Evolutionary conservation across 2,797 vertebrate genomes (phyloP), one percentile per base, ranked within the genome.

Genomic region (Protonibea diacanthus): DNA sequence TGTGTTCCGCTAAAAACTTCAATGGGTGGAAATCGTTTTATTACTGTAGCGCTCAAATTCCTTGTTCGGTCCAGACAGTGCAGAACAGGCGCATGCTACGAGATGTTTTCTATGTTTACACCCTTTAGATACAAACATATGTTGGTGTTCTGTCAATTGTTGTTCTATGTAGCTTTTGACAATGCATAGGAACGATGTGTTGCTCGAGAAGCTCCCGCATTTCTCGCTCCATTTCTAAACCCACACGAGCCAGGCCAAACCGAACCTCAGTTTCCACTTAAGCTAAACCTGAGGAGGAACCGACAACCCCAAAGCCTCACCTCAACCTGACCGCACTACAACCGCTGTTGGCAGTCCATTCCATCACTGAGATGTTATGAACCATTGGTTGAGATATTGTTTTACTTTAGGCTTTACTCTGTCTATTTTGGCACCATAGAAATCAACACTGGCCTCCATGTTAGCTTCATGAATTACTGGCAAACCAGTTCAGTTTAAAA

Each of bases 251-350:
- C 60, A 42, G 69, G 87, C 86, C 89, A 91, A 91, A 86, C 79
- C 70, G 78, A 91, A 93, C 91, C 90, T 92, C 93, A 90, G 58
- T 69, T 86, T 91, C 90, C 89, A 92, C 91, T 91, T 90, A 81
- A 86, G 74, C 73, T 84, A 88, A 89, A 88, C 89, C 78, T 74
- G 70, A 92, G 82, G 87, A 90, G 53, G 76, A 92, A 82, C 89
- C 81, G 72, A 87, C 88, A 91, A 90, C 87, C 87, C 87, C 75
- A 82, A 91, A 90, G 83, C 85, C 81, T 88, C 86, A 90, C 90
- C 87, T 88, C 89, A 91, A 66, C 64, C 75, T 72, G 78, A 92
- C 90, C 88, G 27, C 88, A 79, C 52, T 53, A 56, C 78, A 77
- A 84, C 91, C 84, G 14, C 85, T 73, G 76, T 69, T 89, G 89